phyloP scores from a whole-genome alignment of 2,888 invertebrate genomes.

The Epinotia brunnichana region DNA sequence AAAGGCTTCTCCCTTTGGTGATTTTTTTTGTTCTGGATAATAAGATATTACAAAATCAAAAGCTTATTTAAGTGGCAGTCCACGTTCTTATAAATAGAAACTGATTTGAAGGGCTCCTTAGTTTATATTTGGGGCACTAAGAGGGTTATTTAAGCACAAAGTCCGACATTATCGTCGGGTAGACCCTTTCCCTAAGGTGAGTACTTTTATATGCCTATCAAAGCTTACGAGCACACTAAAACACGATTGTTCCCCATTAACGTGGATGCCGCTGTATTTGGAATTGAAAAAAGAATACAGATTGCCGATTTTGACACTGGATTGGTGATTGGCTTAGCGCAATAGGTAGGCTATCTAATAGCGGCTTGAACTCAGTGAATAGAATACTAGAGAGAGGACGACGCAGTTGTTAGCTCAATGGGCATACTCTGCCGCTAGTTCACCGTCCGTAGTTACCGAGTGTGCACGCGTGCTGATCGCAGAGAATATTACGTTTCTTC shows the following conservation, averaged over 20 bases:
- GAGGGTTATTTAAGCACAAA: slow-evolving; percentile 73
- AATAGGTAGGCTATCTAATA: not conserved
- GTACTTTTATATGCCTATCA: slow-evolving; percentile 80
- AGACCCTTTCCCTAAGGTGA: slow-evolving; percentile 78
- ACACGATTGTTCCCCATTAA: slow-evolving; percentile 83
- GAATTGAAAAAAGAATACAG: slow-evolving; percentile 42
- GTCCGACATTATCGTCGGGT: slow-evolving; percentile 76
- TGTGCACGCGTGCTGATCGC: no score
- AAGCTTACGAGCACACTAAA: slow-evolving; percentile 81
- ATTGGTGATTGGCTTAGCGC: not conserved
- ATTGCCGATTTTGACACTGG: slow-evolving; percentile 27
- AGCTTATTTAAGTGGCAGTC: not conserved
- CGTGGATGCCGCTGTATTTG: slow-evolving; percentile 59
- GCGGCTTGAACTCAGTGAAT: no score
- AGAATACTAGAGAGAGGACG: no score
- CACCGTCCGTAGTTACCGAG: no score
- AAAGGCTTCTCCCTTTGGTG: no score
- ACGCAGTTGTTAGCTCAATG: no score
- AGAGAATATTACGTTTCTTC: no score
- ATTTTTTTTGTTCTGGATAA: no score
- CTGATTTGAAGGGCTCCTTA: slow-evolving; percentile 57
- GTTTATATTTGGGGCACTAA: slow-evolving; percentile 73
- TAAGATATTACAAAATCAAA: no score
- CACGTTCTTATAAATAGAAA: slow-evolving; percentile 28
- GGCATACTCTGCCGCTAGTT: no score